A percentile compares a stretch with the other conserved stretches of the same genome.
phyloP scores from a whole-genome alignment of 2,888 invertebrate genomes.

The Acronicta aceris region DNA sequence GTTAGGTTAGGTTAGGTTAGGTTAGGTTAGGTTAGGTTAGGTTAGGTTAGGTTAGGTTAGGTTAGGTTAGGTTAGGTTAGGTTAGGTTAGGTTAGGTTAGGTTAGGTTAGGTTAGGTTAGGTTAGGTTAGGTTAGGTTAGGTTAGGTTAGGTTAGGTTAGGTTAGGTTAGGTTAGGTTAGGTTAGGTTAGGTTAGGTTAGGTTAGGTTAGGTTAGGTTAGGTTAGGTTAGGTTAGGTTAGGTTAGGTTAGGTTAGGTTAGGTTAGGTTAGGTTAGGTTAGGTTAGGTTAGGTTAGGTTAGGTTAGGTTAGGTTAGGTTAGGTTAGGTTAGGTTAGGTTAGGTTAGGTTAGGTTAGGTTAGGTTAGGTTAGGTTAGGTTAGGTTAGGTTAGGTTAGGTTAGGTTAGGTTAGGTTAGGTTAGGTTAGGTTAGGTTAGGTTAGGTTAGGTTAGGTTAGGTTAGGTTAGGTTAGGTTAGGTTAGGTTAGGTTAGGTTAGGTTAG shows the following conservation, averaged over 20 bases:
- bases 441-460: slow-evolving; percentile 35
- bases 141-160: slow-evolving; percentile 33
- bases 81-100: slow-evolving; percentile 37
- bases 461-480: slow-evolving; percentile 29
- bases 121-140: slow-evolving; percentile 45
- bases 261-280: slow-evolving; percentile 40
- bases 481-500: slow-evolving; percentile 26
- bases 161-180: slow-evolving; percentile 28
- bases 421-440: slow-evolving; percentile 30
- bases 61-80: slow-evolving; percentile 37
- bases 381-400: slow-evolving; percentile 28
- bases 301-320: slow-evolving; percentile 43
- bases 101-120: slow-evolving; percentile 36
- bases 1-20: slow-evolving; percentile 40
- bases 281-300: slow-evolving; percentile 45
- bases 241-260: slow-evolving; percentile 35
- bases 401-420: slow-evolving; percentile 34
- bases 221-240: slow-evolving; percentile 41
- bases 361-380: slow-evolving; percentile 22
- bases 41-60: slow-evolving; percentile 36
- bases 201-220: slow-evolving; percentile 30
- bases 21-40: slow-evolving; percentile 28
- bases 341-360: slow-evolving; percentile 36
- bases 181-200: slow-evolving; percentile 38
- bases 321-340: slow-evolving; percentile 32